These are phyloP conservation scores for Agapornis canus DNA, from an alignment of 2,797 vertebrate genomes.

Conservation along the genomic window DNA sequence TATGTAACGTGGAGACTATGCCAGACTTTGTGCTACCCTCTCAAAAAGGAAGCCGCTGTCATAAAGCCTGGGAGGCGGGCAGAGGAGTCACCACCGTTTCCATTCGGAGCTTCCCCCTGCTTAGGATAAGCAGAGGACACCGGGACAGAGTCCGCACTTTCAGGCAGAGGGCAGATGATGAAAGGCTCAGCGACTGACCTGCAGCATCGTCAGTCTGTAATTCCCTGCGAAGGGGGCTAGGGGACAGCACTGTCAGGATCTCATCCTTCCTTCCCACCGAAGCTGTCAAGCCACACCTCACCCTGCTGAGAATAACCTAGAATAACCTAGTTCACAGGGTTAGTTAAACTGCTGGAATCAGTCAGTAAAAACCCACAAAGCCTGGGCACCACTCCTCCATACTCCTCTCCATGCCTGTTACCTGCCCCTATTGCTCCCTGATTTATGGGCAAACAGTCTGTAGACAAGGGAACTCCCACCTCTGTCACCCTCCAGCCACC, in stretches of 20 bases:
- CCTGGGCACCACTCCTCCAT: not conserved
- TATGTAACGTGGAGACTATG: conserved; percentile 42
- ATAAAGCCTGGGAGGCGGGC: not conserved
- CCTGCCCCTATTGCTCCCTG: not conserved
- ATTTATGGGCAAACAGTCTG: not conserved
- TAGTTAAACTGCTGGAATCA: not conserved
- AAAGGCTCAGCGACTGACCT: not conserved
- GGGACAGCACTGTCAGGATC: not conserved
- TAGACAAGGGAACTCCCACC: not conserved
- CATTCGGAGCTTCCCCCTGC: not conserved
- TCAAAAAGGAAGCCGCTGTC: not conserved
- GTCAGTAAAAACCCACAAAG: not conserved
- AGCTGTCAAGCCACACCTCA: conserved; percentile 17
- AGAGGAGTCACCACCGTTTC: not conserved
- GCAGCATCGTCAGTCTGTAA: not conserved
- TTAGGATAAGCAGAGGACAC: not conserved
- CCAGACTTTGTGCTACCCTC: conserved; percentile 49
- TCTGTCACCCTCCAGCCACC: not conserved
- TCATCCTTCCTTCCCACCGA: conserved; percentile 18
- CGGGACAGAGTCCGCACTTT: fast-evolving
- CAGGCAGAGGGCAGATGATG: not conserved
- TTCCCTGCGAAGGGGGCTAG: not conserved
- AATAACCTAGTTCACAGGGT: conserved; percentile 18
- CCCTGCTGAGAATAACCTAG: conserved; percentile 11
- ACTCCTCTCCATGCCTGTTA: not conserved